A percentile compares a stretch with the other conserved stretches of the same genome.
These are phyloP conservation scores for Tenualosa ilisha DNA, from an alignment of 2,797 vertebrate genomes.

Conservation along the genomic window DNA sequence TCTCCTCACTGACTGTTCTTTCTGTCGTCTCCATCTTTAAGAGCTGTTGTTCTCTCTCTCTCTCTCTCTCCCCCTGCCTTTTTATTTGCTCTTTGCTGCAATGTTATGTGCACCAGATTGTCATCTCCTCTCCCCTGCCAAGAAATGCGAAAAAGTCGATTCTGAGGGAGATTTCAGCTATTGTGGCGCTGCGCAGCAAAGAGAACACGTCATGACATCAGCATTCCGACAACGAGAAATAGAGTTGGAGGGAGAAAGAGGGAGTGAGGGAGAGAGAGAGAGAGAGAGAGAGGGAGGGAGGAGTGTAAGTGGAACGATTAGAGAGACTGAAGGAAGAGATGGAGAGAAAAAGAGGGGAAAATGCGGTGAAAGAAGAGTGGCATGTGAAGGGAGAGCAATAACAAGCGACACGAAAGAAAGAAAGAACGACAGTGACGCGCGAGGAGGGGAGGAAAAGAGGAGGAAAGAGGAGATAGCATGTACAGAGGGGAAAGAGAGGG, in stretches of 20 bases:
- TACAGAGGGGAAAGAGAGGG: background rate
- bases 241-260: background rate
- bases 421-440: background rate
- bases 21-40: slow-evolving; percentile 3
- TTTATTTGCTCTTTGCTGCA: slow-evolving; percentile 31
- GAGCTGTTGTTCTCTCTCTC: slow-evolving; percentile 45
- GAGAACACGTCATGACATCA: slow-evolving; percentile 50
- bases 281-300: background rate
- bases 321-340: slow-evolving; percentile 25
- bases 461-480: slow-evolving; percentile 30
- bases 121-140: slow-evolving; percentile 63
- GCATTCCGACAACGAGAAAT: slow-evolving; percentile 48
- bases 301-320: slow-evolving; percentile 9
- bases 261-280: slow-evolving; percentile 20
- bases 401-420: background rate
- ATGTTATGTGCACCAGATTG: slow-evolving; percentile 57
- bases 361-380: slow-evolving; percentile 32
- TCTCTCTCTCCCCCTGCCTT: background rate
- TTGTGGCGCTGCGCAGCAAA: slow-evolving; percentile 52
- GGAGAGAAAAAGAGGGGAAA: slow-evolving; percentile 34
- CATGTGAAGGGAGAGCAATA: slow-evolving; percentile 1
- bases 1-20: background rate
- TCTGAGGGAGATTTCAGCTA: slow-evolving; percentile 61
- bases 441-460: slow-evolving; percentile 14
- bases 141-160: slow-evolving; percentile 57